A percentile compares a stretch with the other conserved stretches of the same genome.
These are phyloP conservation scores for Psittacula derbiana DNA, from an alignment of 2,797 vertebrate species.

Conservation along the genomic window DNA sequence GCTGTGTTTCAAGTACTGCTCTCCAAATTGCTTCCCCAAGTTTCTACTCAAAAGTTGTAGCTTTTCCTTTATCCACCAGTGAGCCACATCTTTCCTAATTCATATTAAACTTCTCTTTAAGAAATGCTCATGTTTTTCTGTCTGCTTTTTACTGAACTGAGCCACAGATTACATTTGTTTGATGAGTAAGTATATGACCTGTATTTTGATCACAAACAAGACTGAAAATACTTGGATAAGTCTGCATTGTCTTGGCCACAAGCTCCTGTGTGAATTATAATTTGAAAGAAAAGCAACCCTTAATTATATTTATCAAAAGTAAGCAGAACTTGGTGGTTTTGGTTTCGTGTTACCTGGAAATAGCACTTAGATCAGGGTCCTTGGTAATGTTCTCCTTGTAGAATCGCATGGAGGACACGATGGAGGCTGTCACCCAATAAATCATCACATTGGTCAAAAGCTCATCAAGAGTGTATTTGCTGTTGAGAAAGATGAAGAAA, in stretches of 20 bases:
- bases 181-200: neutral
- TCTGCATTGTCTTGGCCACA: neutral
- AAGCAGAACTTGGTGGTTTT: neutral
- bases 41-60: neutral
- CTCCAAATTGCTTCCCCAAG: neutral
- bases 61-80: neutral
- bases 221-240: neutral
- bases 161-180: neutral
- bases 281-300: neutral
- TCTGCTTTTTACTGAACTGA: neutral
- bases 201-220: neutral
- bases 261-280: neutral
- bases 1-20: neutral
- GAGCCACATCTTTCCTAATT: neutral
- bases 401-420: constrained; percentile 88
- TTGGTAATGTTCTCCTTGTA: constrained; percentile 85
- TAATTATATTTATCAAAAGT: neutral
- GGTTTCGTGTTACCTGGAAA: constrained; percentile 70
- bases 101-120: neutral
- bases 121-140: neutral
- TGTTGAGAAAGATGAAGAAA: constrained; percentile 38
- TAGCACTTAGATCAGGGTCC: neutral
- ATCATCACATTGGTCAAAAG: constrained; percentile 90
- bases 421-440: constrained; percentile 88
- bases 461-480: constrained; percentile 87